phyloP scores from a whole-genome alignment of 2,888 invertebrate species.

The Theodoxus fluviatilis region DNA sequence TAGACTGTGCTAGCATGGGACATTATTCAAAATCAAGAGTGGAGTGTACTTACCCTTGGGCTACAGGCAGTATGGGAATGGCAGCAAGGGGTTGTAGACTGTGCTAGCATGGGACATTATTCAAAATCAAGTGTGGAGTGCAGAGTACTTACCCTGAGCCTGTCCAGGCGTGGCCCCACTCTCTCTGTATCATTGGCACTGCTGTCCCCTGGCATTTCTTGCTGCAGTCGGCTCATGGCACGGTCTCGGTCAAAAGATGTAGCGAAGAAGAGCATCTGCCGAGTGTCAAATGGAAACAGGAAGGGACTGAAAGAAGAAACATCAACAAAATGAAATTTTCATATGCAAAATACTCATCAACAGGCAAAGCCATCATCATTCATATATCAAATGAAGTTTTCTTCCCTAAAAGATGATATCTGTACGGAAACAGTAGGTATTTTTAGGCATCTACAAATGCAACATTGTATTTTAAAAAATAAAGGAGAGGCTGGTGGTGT shows the following conservation, averaged over 20 bases:
- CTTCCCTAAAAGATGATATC: too few relatives aligned
- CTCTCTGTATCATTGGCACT: constrained; percentile 73
- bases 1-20: too few relatives aligned
- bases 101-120: too few relatives aligned
- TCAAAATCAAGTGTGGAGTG: too few relatives aligned
- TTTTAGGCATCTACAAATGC: too few relatives aligned
- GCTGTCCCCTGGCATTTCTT: constrained; percentile 75
- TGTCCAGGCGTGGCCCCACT: constrained; percentile 88
- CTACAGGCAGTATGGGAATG: too few relatives aligned
- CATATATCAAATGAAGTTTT: background rate
- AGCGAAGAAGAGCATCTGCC: constrained; percentile 94
- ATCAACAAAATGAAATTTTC: background rate
- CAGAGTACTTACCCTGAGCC: constrained; percentile 79
- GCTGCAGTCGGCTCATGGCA: constrained; percentile 91
- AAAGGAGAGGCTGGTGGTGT: too few relatives aligned
- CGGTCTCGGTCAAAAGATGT: constrained; percentile 94
- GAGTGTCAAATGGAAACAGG: constrained; percentile 95
- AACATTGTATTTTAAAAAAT: too few relatives aligned
- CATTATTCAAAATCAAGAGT: too few relatives aligned
- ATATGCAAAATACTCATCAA: constrained; percentile 12
- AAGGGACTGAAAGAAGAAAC: constrained; percentile 80
- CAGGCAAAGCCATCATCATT: background rate
- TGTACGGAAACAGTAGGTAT: too few relatives aligned
- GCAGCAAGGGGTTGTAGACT: too few relatives aligned
- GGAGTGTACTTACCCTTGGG: too few relatives aligned